Percentiles rank a stretch among this genome's conserved stretches.
Conservation (phyloP, 2,113 vertebrate genomes). For the Tupaia chinensis region DNA sequence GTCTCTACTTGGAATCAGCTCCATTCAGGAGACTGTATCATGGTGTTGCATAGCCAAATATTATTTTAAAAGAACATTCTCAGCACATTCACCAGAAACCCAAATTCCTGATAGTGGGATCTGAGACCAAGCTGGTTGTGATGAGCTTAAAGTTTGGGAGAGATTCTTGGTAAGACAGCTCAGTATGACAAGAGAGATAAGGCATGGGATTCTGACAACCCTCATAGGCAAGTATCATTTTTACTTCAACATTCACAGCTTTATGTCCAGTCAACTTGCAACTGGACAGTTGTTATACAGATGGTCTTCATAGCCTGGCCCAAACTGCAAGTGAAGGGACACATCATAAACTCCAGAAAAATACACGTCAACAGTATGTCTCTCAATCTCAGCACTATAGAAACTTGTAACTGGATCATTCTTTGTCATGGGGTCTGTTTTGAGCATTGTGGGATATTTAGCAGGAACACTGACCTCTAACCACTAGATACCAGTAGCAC, state of each 20-base stretch:
- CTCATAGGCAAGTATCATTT: neutral
- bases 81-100: constrained; percentile 73
- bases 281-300: constrained; percentile 9
- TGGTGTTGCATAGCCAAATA: constrained; percentile 46
- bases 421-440: neutral
- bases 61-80: constrained; percentile 74
- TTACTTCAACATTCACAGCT: neutral
- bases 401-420: neutral
- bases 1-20: constrained; percentile 39
- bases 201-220: neutral
- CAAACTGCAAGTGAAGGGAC: constrained; percentile 37
- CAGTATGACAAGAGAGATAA: neutral
- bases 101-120: constrained; percentile 42
- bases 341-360: constrained; percentile 36
- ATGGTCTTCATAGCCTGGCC: neutral
- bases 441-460: neutral
- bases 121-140: constrained; percentile 53
- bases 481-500: neutral
- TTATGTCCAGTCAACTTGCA: neutral
- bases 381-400: neutral
- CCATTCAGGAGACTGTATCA: constrained; percentile 56
- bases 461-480: neutral
- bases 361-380: neutral
- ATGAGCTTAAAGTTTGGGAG: constrained; percentile 25
- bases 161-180: constrained; percentile 17